Evolutionary conservation across 2,888 invertebrate genomes (phyloP).

Genomic region (Latrodectus elegans): DNA sequence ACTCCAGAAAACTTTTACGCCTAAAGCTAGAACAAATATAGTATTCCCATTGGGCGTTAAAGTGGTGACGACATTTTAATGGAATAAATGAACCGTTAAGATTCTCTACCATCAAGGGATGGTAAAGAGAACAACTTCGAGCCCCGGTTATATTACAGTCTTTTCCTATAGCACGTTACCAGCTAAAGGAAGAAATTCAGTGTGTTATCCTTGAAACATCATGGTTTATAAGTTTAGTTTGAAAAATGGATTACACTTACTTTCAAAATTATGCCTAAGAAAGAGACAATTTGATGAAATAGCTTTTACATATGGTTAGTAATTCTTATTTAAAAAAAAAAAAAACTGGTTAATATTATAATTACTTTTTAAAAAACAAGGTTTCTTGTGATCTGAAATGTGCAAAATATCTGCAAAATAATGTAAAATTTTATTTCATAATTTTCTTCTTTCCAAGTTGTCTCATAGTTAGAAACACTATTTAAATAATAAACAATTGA

Average conservation of each 20-base stretch:
- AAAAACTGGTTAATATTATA: no score
- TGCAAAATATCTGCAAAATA: no score
- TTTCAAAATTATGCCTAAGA: background rate
- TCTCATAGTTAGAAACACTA: no score
- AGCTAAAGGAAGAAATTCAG: slow-evolving; percentile 21
- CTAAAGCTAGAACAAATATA: slow-evolving; percentile 55
- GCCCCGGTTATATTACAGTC: background rate
- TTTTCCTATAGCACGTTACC: slow-evolving; percentile 7
- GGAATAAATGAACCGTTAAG: slow-evolving; percentile 60
- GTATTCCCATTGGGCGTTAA: slow-evolving; percentile 35
- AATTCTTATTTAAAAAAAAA: no score
- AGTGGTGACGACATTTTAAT: slow-evolving; percentile 49
- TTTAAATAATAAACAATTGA: no score
- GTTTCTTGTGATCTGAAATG: no score
- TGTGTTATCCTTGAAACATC: background rate
- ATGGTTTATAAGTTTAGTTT: slow-evolving; percentile 14
- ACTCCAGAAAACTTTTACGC: slow-evolving; percentile 50
- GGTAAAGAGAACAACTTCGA: slow-evolving; percentile 19
- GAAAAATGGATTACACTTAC: slow-evolving; percentile 14
- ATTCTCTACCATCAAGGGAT: slow-evolving; percentile 36
- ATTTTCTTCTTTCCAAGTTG: no score
- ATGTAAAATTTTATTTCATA: no score
- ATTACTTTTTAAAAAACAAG: no score
- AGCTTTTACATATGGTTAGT: no score
- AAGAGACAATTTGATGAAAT: background rate